Base-by-base conservation (phyloP, 2,113 vertebrate genomes). In the Neotragus moschatus region DNA sequence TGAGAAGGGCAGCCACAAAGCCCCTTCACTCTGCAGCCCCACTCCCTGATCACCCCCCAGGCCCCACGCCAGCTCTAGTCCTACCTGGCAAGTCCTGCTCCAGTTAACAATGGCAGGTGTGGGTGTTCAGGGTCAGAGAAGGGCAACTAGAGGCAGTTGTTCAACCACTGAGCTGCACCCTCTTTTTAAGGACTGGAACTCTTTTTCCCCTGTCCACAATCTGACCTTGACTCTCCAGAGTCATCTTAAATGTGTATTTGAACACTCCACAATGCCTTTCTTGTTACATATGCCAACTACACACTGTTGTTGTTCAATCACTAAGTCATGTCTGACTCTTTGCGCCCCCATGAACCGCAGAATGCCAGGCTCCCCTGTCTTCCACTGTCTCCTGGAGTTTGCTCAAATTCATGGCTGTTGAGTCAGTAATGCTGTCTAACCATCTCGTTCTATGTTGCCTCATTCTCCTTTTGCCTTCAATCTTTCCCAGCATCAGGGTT, bases 41-140 rank as follows among this genome's bases (percentile, higher is more conserved):
- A 6, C 33, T 16, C 33, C 4, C 19, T 77, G 58, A 36, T 25
- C 7, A 1, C 28, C 30, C 23, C 28, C 21, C 23, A 51, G 51
- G 7, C 3, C 6, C 73, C 6, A 21, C 0, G 0, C 2, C 51
- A 89, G 6, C 30, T 45, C 19, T 30, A 6, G 9, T 84, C 53
- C 61, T 16, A 1, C 45, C 23, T 28, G 23, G 23, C 33, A 21
- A 51, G 33, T 58, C 33, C 58, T 25, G 70, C 9, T 73, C 26
- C 36, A 43, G 66, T 70, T 53, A 43, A 79, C 58, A 45, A 53
- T 45, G 75, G 15, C 23, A 19, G 21, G 47, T 13, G 3, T 21
- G 15, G 33, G 39, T 43, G 14, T 55, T n/a, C 33, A 6, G 55
- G 19, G 28, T 47, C 43, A 51, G 23, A 39, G 61, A 30, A 3